These are phyloP conservation scores for Goniozus legneri DNA, from an alignment of 1,140 invertebrate species.

Conservation along the genomic window DNA sequence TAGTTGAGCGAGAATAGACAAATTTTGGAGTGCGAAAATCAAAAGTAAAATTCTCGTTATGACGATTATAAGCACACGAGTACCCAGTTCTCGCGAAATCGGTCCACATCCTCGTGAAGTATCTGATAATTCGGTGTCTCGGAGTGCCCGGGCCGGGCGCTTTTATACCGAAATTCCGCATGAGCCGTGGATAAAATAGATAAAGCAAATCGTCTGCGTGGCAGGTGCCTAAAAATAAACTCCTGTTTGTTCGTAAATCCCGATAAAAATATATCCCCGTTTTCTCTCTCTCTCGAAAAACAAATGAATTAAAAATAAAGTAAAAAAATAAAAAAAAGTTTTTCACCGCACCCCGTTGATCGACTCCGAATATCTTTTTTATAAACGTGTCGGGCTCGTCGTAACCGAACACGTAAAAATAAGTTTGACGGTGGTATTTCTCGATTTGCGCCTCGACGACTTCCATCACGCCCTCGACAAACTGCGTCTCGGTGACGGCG, in stretches of 20 bases:
- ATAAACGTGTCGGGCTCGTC: slow-evolving; percentile 13
- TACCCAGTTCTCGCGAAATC: slow-evolving; percentile 31
- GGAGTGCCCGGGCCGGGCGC: background rate
- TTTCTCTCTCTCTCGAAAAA: too few species aligned
- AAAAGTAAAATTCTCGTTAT: background rate
- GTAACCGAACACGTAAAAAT: slow-evolving; percentile 54
- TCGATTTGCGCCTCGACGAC: slow-evolving; percentile 44
- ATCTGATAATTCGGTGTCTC: slow-evolving; percentile 20
- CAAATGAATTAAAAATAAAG: too few species aligned
- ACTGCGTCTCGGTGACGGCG: slow-evolving; percentile 48
- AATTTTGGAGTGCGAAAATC: too few species aligned
- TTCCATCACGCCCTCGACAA: slow-evolving; percentile 44
- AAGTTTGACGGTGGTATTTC: slow-evolving; percentile 37
- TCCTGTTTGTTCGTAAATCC: too few species aligned
- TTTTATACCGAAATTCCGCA: background rate
- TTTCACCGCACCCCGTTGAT: background rate
- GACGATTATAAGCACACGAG: background rate
- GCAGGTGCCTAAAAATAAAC: background rate
- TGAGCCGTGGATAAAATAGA: slow-evolving; percentile 22
- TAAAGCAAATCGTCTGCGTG: slow-evolving; percentile 38
- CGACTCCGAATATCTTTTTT: slow-evolving; percentile 8
- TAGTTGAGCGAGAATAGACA: too few species aligned
- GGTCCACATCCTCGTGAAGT: slow-evolving; percentile 34
- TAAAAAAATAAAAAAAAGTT: background rate
- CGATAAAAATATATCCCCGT: too few species aligned